These are phyloP conservation scores for Lottia scabra DNA, from an alignment of 2,888 invertebrate genomes.

Conservation along the genomic window DNA sequence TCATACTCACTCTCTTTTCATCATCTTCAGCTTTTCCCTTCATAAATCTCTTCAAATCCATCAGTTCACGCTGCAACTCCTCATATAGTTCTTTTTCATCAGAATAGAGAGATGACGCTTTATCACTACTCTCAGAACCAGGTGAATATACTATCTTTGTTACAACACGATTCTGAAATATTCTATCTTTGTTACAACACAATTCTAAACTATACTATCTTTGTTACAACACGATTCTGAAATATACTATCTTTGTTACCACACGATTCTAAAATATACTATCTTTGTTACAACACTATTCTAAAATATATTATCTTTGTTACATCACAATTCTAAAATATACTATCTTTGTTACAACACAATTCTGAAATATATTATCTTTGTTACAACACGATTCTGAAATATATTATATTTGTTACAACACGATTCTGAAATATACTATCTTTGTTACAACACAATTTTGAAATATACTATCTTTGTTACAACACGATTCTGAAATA, in stretches of 20 bases:
- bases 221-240: slow-evolving; percentile 45
- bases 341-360: slow-evolving; percentile 48
- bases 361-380: slow-evolving; percentile 32
- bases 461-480: slow-evolving; percentile 49
- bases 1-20: slow-evolving; percentile 41
- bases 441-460: background rate
- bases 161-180: slow-evolving; percentile 40
- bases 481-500: slow-evolving; percentile 40
- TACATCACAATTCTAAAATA: slow-evolving; percentile 25
- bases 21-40: slow-evolving; percentile 50
- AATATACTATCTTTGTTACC: background rate
- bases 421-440: slow-evolving; percentile 37
- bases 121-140: slow-evolving; percentile 41
- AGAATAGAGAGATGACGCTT: slow-evolving; percentile 55
- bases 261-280: slow-evolving; percentile 34
- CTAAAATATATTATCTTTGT: slow-evolving; percentile 23
- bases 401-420: slow-evolving; percentile 51
- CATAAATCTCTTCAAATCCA: slow-evolving; percentile 56
- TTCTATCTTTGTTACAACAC: background rate
- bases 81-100: slow-evolving; percentile 65
- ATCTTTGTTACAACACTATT: slow-evolving; percentile 48
- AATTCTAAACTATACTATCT: slow-evolving; percentile 43
- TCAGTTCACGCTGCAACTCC: slow-evolving; percentile 64
- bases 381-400: background rate
- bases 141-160: slow-evolving; percentile 53